Conservation (phyloP, 23 tunicate genomes). For the Aplidium turbinatum region DNA sequence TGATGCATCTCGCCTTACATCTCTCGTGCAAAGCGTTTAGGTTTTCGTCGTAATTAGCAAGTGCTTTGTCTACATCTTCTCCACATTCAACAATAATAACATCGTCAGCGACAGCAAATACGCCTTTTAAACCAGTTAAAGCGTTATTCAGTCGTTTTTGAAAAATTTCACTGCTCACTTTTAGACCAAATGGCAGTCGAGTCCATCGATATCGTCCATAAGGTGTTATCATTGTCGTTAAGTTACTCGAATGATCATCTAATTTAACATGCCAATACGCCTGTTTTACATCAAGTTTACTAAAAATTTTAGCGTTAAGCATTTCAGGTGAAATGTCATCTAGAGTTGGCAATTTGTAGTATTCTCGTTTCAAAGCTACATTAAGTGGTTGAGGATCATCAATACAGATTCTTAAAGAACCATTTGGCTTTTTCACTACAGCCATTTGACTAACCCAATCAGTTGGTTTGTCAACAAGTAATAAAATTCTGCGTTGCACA, state of each 20-base stretch:
- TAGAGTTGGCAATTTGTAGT: conserved; percentile 26
- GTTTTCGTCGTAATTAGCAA: conserved; percentile 17
- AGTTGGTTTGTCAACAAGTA: conserved; percentile 8
- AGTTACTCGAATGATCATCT: conserved; percentile 11
- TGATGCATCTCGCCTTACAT: conserved; percentile 6
- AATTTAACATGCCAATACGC: conserved; percentile 34
- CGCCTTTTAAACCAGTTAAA: background rate
- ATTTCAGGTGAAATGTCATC: conserved; percentile 24
- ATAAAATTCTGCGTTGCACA: background rate
- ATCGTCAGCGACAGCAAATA: conserved; percentile 28
- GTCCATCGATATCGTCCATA: conserved; percentile 28
- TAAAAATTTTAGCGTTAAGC: conserved; percentile 23
- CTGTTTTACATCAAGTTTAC: conserved; percentile 24
- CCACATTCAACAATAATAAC: conserved; percentile 19
- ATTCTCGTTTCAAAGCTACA: conserved; percentile 12
- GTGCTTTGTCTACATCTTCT: background rate
- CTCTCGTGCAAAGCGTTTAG: background rate
- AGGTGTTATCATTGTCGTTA: conserved; percentile 25
- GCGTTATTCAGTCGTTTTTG: background rate
- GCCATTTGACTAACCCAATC: conserved; percentile 37
- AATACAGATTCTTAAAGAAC: conserved; percentile 11
- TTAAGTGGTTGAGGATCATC: conserved; percentile 24
- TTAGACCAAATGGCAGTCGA: conserved; percentile 34
- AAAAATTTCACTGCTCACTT: conserved; percentile 32
- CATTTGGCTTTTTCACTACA: conserved; percentile 14